Evolutionary conservation across 2,888 invertebrate genomes (phyloP).

Genomic region (Drosophila melanosoma): DNA sequence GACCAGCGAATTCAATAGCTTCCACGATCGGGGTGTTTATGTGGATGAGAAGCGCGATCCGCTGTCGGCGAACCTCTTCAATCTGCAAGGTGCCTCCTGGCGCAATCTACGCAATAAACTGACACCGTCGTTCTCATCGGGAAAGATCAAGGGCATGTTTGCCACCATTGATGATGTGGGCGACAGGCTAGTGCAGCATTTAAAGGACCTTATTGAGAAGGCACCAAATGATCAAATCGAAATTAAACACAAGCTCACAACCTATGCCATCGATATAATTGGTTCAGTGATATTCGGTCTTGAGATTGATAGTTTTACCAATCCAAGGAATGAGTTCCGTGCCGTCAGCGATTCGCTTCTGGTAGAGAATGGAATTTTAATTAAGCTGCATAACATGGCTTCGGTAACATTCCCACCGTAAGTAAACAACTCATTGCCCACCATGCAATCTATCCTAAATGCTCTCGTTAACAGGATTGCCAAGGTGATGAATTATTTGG

Average conservation of each 20-base stretch:
- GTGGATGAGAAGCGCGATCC: slow-evolving; percentile 88
- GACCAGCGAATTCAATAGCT: slow-evolving; percentile 88
- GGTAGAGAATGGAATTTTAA: slow-evolving; percentile 22
- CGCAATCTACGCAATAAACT: slow-evolving; percentile 87
- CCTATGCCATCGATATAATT: slow-evolving; percentile 85
- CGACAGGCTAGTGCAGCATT: slow-evolving; percentile 85
- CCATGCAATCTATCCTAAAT: background rate
- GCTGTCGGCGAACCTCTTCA: slow-evolving; percentile 86
- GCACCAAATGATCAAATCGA: slow-evolving; percentile 84
- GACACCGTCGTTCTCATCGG: slow-evolving; percentile 89
- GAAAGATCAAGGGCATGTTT: slow-evolving; percentile 89
- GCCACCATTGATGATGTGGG: slow-evolving; percentile 87
- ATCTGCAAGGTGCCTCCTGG: slow-evolving; percentile 86
- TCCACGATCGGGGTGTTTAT: slow-evolving; percentile 88
- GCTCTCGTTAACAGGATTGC: slow-evolving; percentile 52
- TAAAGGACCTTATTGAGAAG: slow-evolving; percentile 79
- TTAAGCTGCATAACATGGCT: slow-evolving; percentile 59
- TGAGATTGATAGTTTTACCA: slow-evolving; percentile 82
- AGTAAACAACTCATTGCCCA: slow-evolving; percentile 31
- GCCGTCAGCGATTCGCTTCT: slow-evolving; percentile 60
- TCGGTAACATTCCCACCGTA: slow-evolving; percentile 78
- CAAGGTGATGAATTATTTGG: slow-evolving; percentile 60
- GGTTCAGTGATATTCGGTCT: slow-evolving; percentile 85
- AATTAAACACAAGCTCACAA: slow-evolving; percentile 81
- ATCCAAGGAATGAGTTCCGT: slow-evolving; percentile 83